These are phyloP conservation scores for Leptoteleia sp. DNA, from an alignment of 1,140 invertebrate species.

Conservation along the genomic window DNA sequence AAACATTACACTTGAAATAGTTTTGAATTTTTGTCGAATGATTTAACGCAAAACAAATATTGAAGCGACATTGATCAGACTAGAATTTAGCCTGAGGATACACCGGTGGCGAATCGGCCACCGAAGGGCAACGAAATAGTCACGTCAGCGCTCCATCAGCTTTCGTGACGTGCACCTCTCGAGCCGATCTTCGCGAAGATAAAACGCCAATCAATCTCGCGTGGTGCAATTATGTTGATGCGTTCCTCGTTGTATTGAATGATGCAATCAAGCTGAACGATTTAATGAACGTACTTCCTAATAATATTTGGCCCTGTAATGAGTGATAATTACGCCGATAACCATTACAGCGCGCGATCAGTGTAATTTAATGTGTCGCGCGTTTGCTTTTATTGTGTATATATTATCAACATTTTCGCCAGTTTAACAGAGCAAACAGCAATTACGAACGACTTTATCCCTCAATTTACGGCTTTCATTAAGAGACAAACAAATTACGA, in stretches of 20 bases:
- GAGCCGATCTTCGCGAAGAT: conserved; percentile 23
- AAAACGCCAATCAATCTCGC: conserved; percentile 34
- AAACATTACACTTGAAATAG: too few species aligned
- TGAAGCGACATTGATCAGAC: too few species aligned
- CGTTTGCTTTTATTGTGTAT: conserved; percentile 20
- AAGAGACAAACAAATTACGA: conserved; percentile 22
- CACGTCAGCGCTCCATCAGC: conserved; percentile 25
- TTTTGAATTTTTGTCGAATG: too few species aligned
- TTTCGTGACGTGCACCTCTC: neutral
- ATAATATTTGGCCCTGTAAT: conserved; percentile 36
- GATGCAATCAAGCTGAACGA: conserved; percentile 37
- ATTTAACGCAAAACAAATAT: conserved; percentile 1
- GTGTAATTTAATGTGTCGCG: conserved; percentile 24
- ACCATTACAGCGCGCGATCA: conserved; percentile 20
- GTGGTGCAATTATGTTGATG: conserved; percentile 13
- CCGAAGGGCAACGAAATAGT: conserved; percentile 46
- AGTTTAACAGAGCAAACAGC: conserved; percentile 22
- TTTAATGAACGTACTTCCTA: conserved; percentile 17
- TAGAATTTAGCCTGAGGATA: conserved; percentile 40
- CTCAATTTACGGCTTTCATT: conserved; percentile 28
- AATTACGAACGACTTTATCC: conserved; percentile 26
- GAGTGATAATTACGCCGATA: conserved; percentile 42
- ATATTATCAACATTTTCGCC: conserved; percentile 28
- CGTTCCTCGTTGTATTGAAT: conserved; percentile 9
- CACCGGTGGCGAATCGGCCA: conserved; percentile 45